Evolutionary conservation across 2,888 invertebrate genomes (phyloP).

Genomic region (Sarcophaga caerulescens): DNA sequence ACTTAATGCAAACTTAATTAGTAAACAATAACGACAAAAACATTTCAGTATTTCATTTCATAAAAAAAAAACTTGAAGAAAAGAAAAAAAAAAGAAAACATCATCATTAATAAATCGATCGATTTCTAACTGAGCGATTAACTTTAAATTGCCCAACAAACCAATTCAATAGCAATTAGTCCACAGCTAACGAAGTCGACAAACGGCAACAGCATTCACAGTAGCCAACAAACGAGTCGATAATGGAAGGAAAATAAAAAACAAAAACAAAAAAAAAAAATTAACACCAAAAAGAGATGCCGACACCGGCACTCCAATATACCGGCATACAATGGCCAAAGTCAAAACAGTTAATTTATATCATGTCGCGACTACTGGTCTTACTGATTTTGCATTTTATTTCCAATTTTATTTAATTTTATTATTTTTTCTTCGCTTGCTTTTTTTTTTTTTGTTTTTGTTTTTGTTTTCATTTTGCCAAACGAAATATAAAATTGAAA

Average conservation of each 20-base stretch:
- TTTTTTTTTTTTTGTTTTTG: not conserved
- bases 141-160: constrained; percentile 42
- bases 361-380: constrained; percentile 80
- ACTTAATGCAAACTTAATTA: constrained; percentile 18
- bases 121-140: constrained; percentile 52
- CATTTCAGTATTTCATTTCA: constrained; percentile 42
- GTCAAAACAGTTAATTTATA: constrained; percentile 80
- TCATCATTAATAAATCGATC: constrained; percentile 43
- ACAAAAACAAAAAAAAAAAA: no score
- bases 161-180: constrained; percentile 50
- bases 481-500: constrained; percentile 43
- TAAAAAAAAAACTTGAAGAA: not conserved
- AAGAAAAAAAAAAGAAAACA: not conserved
- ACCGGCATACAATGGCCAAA: constrained; percentile 71
- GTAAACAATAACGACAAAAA: not conserved
- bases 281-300: constrained; percentile 44
- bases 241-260: not conserved
- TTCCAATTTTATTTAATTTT: constrained; percentile 15
- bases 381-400: constrained; percentile 79
- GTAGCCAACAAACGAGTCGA: constrained; percentile 5
- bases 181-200: constrained; percentile 22
- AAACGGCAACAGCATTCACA: constrained; percentile 6
- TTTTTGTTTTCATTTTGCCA: constrained; percentile 7
- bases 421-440: not conserved
- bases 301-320: constrained; percentile 20